Evolutionary conservation across 1,140 invertebrate species (phyloP).

Genomic region (Procambarus virginalis): DNA sequence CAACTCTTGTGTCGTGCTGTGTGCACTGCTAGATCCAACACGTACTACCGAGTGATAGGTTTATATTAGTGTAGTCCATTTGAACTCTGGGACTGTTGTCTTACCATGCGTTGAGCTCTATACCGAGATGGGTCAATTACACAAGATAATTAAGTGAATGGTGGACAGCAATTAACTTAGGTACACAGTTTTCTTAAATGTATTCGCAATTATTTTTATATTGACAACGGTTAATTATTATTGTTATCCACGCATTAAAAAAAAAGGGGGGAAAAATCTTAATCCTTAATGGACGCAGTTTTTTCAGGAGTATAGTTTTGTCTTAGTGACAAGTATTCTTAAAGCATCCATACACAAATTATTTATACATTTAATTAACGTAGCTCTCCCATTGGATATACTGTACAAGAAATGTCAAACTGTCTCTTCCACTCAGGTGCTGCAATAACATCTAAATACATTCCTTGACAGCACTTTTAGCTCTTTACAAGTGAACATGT

Average conservation of each 20-base stretch:
- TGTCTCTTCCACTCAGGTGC: neutral
- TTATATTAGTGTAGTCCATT: neutral
- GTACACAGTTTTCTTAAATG: neutral
- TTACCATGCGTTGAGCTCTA: neutral
- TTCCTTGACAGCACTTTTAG: slow-evolving; percentile 2
- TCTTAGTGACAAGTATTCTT: neutral
- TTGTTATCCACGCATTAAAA: neutral
- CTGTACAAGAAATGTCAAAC: neutral
- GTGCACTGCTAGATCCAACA: neutral
- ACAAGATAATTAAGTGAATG: neutral
- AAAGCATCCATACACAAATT: neutral
- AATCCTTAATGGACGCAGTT: neutral
- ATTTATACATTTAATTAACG: neutral
- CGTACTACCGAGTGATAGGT: neutral
- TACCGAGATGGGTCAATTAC: neutral
- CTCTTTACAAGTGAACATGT: slow-evolving; percentile 36
- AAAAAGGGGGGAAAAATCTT: neutral
- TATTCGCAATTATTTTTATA: neutral
- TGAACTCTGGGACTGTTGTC: neutral
- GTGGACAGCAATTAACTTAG: neutral
- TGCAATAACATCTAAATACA: neutral
- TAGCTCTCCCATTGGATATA: slow-evolving; percentile 36
- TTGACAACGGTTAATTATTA: neutral
- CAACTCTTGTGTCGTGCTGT: neutral
- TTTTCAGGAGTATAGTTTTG: neutral